Evolutionary conservation across 2,797 vertebrate genomes (phyloP), one percentile per base, ranked within the genome.

Genomic region (Ispidina picta): DNA sequence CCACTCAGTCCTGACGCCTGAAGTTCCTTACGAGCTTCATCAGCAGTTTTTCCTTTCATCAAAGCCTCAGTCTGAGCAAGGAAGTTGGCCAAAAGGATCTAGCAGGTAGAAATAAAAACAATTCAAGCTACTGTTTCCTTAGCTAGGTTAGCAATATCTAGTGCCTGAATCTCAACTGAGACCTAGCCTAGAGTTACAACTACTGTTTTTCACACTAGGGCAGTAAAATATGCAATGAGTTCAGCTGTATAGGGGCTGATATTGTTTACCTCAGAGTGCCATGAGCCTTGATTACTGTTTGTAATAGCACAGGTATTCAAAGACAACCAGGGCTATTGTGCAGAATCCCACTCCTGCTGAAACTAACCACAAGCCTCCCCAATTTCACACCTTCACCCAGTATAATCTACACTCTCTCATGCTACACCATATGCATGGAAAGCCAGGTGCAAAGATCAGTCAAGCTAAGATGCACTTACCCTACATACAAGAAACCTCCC

Each of bases 41-140:
- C 99, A 5, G 97, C 93, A 0, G 98, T 98, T 92, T 99, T 99
- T 18, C 99, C 99, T 89, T 97, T 99, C 99, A 99, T 99, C 95
- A 99, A 81, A 54, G 99, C 99, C 94, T 99, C 99, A 0, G 99
- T 99, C 97, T 99, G 99, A 58, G 99, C 99, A 86, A 99, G 97
- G 95, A 99, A 99, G 96, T 99, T 99, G 51, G 98, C 98, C 95
- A 98, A 68, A 80, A 99, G 98, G 94, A 99, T 99, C 99, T 99
- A 74, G 29, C 2, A 20, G n/a, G 46, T 9, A 79, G 18, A 75
- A 75, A 71, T 5, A 56, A 72, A 68, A 21, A 23, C 33, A 49
- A 8, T n/a, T 37, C 41, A 33, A 54, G 9, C 9, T 28, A 44
- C 15, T 4, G 3, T 8, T 10, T 39, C 9, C 31, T 44, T 4